Base-by-base conservation (phyloP, 1,140 invertebrate genomes). In the Neocloeon triangulifer region DNA sequence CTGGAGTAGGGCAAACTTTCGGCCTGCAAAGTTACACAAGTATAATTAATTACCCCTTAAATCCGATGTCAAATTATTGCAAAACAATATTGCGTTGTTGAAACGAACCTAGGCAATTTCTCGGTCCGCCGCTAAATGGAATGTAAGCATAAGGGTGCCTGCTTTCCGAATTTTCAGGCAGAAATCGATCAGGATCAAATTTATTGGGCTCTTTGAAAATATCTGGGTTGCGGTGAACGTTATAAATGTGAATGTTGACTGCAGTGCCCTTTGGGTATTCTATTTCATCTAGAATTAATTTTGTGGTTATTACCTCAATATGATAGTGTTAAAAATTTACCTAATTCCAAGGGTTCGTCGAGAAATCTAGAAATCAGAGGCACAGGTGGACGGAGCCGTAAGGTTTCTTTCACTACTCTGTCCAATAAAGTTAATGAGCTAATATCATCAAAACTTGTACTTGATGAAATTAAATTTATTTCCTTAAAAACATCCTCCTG, bases 41-140 rank as follows among this genome's bases (percentile, higher is more conserved):
- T n/a, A n/a, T n/a, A n/a, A n/a, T n/a, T n/a, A n/a, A n/a, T n/a
- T n/a, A n/a, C n/a, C n/a, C n/a, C n/a, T n/a, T n/a, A n/a, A n/a
- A n/a, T n/a, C n/a, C n/a, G n/a, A n/a, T n/a, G n/a, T n/a, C n/a
- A n/a, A n/a, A n/a, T n/a, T n/a, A n/a, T n/a, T n/a, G n/a, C n/a
- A n/a, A n/a, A n/a, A n/a, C n/a, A n/a, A n/a, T n/a, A n/a, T n/a
- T n/a, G n/a, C n/a, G n/a, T n/a, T n/a, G n/a, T n/a, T n/a, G n/a
- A n/a, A n/a, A n/a, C n/a, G n/a, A n/a, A 69, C 69, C 71, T 32
- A 76, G 67, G 43, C 72, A 81, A 43, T 77, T 79, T 37, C 76
- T 59, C 2, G 67, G 65, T 3, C 75, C 75, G 25, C 69, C 73
- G 40, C 71, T 74, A 46, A 81, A 80, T 6, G 73, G 73, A 14